A percentile compares a stretch with the other conserved stretches of the same genome.
These are phyloP conservation scores for Malurus alboscapulatus DNA, from an alignment of 2,113 vertebrate species.

Conservation along the genomic window DNA sequence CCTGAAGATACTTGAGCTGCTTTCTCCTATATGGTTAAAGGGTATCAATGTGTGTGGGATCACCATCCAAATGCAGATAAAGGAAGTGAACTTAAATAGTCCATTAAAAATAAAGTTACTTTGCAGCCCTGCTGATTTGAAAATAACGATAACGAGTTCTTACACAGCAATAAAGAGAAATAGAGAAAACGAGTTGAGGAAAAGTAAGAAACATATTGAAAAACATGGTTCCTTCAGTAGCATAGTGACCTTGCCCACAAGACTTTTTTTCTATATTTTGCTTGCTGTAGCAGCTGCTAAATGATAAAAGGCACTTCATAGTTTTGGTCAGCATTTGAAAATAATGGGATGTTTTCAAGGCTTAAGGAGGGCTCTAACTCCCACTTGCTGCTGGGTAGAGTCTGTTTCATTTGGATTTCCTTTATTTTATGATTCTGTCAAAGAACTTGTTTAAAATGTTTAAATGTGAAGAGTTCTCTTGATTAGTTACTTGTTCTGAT, in stretches of 20 bases:
- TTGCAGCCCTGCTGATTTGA: not conserved
- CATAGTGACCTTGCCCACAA: not conserved
- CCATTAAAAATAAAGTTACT: not conserved
- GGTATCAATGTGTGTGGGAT: not conserved
- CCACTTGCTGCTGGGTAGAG: not conserved
- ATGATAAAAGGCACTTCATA: not conserved
- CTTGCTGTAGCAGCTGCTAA: not conserved
- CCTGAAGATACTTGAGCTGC: not conserved
- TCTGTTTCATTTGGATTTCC: not conserved
- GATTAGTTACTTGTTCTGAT: not conserved
- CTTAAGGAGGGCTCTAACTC: not conserved
- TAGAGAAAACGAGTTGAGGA: not conserved
- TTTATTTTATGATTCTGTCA: not conserved
- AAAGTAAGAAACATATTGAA: not conserved
- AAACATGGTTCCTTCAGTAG: not conserved
- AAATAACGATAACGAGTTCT: not conserved
- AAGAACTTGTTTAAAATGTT: not conserved
- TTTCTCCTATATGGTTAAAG: not conserved
- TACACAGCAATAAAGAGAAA: not conserved
- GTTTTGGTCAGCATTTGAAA: not conserved
- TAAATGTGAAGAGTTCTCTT: not conserved
- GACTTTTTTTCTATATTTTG: not conserved
- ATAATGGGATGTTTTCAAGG: not conserved
- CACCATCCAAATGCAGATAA: not conserved
- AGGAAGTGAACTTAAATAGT: not conserved